Evolutionary conservation across 2,113 vertebrate species (phyloP).

Genomic region (Suricata suricatta): DNA sequence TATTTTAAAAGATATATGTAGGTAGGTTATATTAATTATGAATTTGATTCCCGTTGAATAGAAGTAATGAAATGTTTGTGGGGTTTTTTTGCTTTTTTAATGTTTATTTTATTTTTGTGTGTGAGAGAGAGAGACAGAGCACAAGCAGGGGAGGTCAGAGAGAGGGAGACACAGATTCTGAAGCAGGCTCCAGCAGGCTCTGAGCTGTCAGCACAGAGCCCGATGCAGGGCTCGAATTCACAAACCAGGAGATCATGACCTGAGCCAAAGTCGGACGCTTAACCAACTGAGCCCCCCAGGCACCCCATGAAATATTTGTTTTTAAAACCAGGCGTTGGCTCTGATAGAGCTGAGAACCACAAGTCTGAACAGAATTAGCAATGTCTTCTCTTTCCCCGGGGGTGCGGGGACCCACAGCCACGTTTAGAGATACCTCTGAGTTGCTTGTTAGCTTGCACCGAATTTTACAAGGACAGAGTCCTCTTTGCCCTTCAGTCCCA

Average conservation of each 20-base stretch:
- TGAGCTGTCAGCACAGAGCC: no score
- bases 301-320: not conserved
- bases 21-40: not conserved
- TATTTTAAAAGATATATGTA: not conserved
- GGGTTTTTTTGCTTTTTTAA: no score
- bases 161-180: no score
- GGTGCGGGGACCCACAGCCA: no score
- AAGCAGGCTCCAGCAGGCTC: no score
- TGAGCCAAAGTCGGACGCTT: no score
- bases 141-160: no score
- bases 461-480: not conserved
- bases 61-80: not conserved
- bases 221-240: no score
- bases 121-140: no score
- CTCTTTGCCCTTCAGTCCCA: not conserved
- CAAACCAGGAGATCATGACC: no score
- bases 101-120: no score
- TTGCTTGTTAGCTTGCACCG: not conserved
- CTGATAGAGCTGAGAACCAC: not conserved
- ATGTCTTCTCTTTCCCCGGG: not conserved
- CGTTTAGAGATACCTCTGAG: not conserved
- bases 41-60: not conserved
- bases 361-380: not conserved
- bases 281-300: no score
- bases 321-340: not conserved